Evolutionary conservation across 2,888 invertebrate genomes (phyloP).

Genomic region (Physocephala rufipes): DNA sequence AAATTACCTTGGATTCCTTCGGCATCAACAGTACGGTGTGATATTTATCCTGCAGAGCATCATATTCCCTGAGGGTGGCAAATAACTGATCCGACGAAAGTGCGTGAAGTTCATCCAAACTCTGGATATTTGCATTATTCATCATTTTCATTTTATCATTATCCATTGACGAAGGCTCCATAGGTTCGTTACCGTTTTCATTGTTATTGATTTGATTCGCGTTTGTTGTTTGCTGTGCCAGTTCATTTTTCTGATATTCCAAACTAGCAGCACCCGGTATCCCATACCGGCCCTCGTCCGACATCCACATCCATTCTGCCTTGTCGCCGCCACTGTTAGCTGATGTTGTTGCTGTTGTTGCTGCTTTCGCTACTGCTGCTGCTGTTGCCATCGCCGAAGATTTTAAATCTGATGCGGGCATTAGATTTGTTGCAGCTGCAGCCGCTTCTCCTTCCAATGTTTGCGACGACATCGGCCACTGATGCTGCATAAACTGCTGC

Average conservation of each 20-base stretch:
- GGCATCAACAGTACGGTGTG: constrained; percentile 76
- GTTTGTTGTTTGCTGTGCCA: constrained; percentile 51
- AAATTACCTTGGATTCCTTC: constrained; percentile 71
- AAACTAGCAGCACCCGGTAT: constrained; percentile 72
- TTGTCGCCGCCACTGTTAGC: constrained; percentile 52
- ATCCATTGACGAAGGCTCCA: constrained; percentile 55
- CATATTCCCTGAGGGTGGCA: constrained; percentile 73
- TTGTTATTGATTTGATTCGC: constrained; percentile 40
- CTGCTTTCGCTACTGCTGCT: constrained; percentile 44
- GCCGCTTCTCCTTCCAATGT: constrained; percentile 50
- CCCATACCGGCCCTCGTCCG: constrained; percentile 70
- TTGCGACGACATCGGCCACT: constrained; percentile 63
- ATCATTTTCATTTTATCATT: constrained; percentile 52
- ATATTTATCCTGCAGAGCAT: constrained; percentile 76
- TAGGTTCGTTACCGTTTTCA: constrained; percentile 52
- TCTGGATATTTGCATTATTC: constrained; percentile 49
- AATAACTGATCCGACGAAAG: constrained; percentile 66
- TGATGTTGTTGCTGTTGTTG: constrained; percentile 52
- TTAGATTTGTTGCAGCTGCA: constrained; percentile 45
- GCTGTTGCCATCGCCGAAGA: constrained; percentile 45
- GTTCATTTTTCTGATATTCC: constrained; percentile 63
- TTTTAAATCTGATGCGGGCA: constrained; percentile 33
- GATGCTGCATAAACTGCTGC: constrained; percentile 65
- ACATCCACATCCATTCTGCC: constrained; percentile 64
- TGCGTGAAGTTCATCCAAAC: constrained; percentile 58